A percentile compares a stretch with the other conserved stretches of the same genome.
Conservation (phyloP, 2,888 invertebrate species). For the Vanessa cardui region DNA sequence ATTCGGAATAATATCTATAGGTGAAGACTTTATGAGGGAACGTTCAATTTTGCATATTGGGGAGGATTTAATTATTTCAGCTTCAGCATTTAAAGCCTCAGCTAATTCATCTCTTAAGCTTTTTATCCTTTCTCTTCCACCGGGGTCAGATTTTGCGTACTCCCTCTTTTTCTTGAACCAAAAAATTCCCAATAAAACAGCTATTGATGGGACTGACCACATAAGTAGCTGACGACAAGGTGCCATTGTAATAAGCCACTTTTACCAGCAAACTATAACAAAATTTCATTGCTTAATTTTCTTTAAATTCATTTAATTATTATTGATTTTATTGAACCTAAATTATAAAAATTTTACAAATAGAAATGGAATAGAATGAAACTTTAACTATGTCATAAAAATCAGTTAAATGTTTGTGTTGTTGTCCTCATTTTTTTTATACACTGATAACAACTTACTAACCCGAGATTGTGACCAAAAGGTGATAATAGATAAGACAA, state of each 20-base stretch:
- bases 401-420: slow-evolving; percentile 17
- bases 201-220: slow-evolving; percentile 91
- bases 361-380: background rate
- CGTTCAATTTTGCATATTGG: slow-evolving; percentile 72
- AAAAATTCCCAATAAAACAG: slow-evolving; percentile 89
- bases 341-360: background rate
- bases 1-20: slow-evolving; percentile 85
- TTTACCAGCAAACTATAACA: slow-evolving; percentile 82
- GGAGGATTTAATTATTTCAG: slow-evolving; percentile 67
- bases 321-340: background rate
- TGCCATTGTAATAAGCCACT: slow-evolving; percentile 90
- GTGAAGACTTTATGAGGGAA: slow-evolving; percentile 84
- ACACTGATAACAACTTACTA: slow-evolving; percentile 24
- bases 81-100: slow-evolving; percentile 71
- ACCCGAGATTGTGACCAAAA: slow-evolving; percentile 16
- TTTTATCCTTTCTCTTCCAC: slow-evolving; percentile 83
- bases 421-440: slow-evolving; percentile 24
- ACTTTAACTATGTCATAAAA: background rate
- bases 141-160: slow-evolving; percentile 88
- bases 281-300: slow-evolving; percentile 42
- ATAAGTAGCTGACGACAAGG: slow-evolving; percentile 89
- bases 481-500: slow-evolving; percentile 28
- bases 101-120: slow-evolving; percentile 76
- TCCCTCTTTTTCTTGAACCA: slow-evolving; percentile 92
- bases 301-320: too few species aligned